phyloP scores from a whole-genome alignment of 92 coral and sea anemone genomes.

The Umimayanthus kanabou region DNA sequence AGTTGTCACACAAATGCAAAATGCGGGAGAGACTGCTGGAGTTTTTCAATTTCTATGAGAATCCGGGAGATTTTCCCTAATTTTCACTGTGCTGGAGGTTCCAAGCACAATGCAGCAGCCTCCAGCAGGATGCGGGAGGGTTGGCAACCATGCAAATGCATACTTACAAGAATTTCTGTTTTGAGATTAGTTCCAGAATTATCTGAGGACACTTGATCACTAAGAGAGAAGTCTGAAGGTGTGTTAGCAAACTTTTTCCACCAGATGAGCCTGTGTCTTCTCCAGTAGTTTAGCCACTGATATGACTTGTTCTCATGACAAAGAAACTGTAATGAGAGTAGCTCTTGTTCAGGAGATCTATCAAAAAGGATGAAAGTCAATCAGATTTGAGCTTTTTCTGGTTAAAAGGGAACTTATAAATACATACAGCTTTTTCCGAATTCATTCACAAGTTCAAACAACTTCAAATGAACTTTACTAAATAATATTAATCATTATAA shows the following conservation, averaged over 20 bases:
- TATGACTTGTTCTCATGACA: constrained; percentile 71
- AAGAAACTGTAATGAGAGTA: constrained; percentile 65
- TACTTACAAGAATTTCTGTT: constrained; percentile 53
- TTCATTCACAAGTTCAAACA: too few species aligned
- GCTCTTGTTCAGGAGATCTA: constrained; percentile 75
- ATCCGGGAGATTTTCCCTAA: too few species aligned
- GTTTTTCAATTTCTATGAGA: too few species aligned
- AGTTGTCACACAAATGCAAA: too few species aligned
- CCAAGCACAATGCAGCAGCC: too few species aligned
- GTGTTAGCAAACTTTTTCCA: constrained; percentile 93
- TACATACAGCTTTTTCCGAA: too few species aligned
- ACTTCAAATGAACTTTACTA: too few species aligned
- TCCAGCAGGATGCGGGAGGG: too few species aligned
- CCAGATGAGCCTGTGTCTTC: constrained; percentile 87
- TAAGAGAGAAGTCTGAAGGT: constrained; percentile 71
- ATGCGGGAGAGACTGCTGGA: too few species aligned
- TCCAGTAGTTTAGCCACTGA: constrained; percentile 95
- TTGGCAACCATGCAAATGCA: too few species aligned
- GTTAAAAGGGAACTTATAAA: not conserved
- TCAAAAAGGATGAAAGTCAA: not conserved
- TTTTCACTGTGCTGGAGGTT: too few species aligned
- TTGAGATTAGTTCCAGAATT: constrained; percentile 20
- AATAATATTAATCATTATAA: too few species aligned
- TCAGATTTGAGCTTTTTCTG: not conserved
- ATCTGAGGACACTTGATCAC: constrained; percentile 51